Evolutionary conservation across 2,888 invertebrate species (phyloP), one percentile per base, ranked within the genome.

Genomic region (Lacanobia oleracea): DNA sequence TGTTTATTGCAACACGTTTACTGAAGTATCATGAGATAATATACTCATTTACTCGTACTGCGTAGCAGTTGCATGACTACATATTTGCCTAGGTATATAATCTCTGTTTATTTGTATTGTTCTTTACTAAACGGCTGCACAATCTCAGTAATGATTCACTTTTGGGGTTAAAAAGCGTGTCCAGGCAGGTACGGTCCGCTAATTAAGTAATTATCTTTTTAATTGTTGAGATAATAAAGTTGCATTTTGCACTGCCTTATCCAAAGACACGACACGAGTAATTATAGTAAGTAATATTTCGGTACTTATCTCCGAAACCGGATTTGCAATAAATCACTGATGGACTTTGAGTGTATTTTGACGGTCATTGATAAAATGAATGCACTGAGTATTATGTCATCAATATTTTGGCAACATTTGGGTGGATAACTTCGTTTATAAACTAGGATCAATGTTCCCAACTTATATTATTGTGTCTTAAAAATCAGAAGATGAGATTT

Each of bases 61-160:
- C 79, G 74, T 69, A 74, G 74, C 60, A 67, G n/a, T 18, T 61
- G 57, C 23, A 62, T 73, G 51, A 50, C 60, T 77, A 77, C 69
- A 78, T 65, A 59, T 66, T 62, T 77, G 72, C 57, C 72, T 57
- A 59, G 57, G 33, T 62, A 66, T 62, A 66, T 79, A 67, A 63
- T 74, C 62, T 69, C 5, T 10, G 57, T 71, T 69, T 67, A 43
- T 78, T 77, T 62, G 37, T n/a, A n/a, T 56, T 66, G 57, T 70
- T 67, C 37, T 57, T 48, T 10, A 54, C 45, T 16, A 54, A 71
- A 71, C 71, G 54, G 53, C 54, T 74, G 63, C 57, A 71, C 6
- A 75, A 68, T 71, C 80, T 65, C 27, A 51, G 43, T 61, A 37
- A 45, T 76, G 64, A 76, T 67, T 56, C 50, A 59, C 43, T 59